Conservation (phyloP, 2,888 invertebrate genomes). For the Rhingia campestris region DNA sequence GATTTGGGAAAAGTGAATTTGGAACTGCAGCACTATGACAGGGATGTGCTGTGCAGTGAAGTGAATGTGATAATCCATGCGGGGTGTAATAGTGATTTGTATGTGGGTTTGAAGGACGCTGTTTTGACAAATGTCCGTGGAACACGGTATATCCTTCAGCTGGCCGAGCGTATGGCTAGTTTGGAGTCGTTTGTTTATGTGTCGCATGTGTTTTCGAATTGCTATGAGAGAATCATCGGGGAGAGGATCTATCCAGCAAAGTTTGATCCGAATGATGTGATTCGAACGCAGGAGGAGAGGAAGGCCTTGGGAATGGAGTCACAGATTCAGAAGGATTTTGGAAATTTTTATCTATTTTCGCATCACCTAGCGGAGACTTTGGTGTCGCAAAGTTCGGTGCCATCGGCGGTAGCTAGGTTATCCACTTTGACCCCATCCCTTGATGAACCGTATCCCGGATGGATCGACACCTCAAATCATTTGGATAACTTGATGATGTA, state of each 20-base stretch:
- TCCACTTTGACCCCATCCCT: slow-evolving; percentile 60
- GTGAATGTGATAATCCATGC: slow-evolving; percentile 67
- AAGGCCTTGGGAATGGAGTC: slow-evolving; percentile 35
- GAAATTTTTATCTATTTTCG: slow-evolving; percentile 56
- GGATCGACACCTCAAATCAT: slow-evolving; percentile 61
- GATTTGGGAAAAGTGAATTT: slow-evolving; percentile 59
- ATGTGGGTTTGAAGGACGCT: slow-evolving; percentile 52
- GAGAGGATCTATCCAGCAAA: slow-evolving; percentile 49
- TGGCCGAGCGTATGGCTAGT: slow-evolving; percentile 50
- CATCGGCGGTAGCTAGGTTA: slow-evolving; percentile 45
- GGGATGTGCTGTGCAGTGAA: slow-evolving; percentile 52
- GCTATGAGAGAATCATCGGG: slow-evolving; percentile 57
- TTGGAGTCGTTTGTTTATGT: slow-evolving; percentile 65
- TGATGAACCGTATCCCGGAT: slow-evolving; percentile 59
- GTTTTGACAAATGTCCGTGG: slow-evolving; percentile 62
- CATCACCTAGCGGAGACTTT: slow-evolving; percentile 57
- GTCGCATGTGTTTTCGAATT: slow-evolving; percentile 67
- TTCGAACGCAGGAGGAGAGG: slow-evolving; percentile 43
- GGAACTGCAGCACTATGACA: slow-evolving; percentile 50
- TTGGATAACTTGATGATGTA: slow-evolving; percentile 61
- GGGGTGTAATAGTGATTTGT: slow-evolving; percentile 59
- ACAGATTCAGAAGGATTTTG: slow-evolving; percentile 47
- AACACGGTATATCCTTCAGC: slow-evolving; percentile 41
- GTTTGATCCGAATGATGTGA: slow-evolving; percentile 50
- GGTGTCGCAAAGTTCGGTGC: slow-evolving; percentile 43